Percentiles rank a stretch among this genome's conserved stretches.
phyloP scores from a whole-genome alignment of 2,888 invertebrate species.

The Dioctria rufipes region DNA sequence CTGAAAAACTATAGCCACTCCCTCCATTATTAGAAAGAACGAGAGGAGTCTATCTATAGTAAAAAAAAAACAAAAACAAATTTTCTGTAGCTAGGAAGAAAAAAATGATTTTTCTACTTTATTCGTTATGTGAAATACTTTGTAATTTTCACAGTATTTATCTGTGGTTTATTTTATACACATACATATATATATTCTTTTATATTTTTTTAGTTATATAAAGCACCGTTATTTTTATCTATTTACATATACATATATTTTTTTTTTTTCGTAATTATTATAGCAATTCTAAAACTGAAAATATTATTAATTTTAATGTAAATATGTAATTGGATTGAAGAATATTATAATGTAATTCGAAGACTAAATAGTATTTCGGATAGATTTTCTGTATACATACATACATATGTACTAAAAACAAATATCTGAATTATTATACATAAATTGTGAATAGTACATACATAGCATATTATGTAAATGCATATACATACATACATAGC shows the following conservation, averaged over 20 bases:
- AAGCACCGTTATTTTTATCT: no score
- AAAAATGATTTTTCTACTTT: not conserved
- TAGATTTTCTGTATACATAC: not conserved
- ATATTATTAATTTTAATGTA: no score
- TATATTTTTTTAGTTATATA: no score
- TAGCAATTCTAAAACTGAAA: no score
- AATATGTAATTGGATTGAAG: no score
- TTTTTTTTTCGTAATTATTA: no score
- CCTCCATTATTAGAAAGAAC: no score
- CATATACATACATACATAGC: not conserved
- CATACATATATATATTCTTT: not conserved
- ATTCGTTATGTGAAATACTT: not conserved
- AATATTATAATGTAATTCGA: not conserved
- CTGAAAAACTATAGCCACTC: not conserved
- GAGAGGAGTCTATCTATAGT: not conserved
- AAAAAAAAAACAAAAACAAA: not conserved
- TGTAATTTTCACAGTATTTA: slow-evolving; percentile 23
- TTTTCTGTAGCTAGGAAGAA: not conserved
- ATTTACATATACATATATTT: no score
- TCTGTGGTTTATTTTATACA: slow-evolving; percentile 31
- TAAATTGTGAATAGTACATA: not conserved
- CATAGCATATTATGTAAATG: not conserved
- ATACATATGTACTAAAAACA: not conserved
- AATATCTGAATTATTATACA: not conserved
- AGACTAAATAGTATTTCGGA: not conserved